Percentiles rank a stretch among this genome's conserved stretches.
These are phyloP conservation scores for Aspidapion aeneum DNA, from an alignment of 2,888 invertebrate species.

Conservation along the genomic window DNA sequence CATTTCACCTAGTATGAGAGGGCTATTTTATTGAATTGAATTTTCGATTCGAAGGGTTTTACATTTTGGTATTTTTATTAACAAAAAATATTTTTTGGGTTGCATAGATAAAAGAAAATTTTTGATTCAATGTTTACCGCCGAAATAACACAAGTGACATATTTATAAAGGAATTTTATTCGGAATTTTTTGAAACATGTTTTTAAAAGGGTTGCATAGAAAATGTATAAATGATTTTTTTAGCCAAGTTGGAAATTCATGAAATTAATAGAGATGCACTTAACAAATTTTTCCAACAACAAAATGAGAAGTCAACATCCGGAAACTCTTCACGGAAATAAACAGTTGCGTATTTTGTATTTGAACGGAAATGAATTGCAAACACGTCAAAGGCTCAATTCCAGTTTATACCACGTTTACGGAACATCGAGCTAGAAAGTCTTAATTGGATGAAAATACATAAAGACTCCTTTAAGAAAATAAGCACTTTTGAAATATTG, in stretches of 20 bases:
- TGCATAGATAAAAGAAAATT: too few species aligned
- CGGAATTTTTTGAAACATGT: constrained; percentile 71
- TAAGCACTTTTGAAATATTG: constrained; percentile 69
- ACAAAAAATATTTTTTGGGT: too few species aligned
- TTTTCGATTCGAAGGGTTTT: too few species aligned
- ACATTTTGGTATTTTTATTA: too few species aligned
- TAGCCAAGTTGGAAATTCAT: constrained; percentile 71
- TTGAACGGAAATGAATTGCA: constrained; percentile 81
- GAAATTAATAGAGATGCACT: constrained; percentile 83
- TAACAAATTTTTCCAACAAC: constrained; percentile 78
- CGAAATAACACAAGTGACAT: constrained; percentile 80
- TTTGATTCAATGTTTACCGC: too few species aligned
- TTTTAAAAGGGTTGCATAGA: constrained; percentile 72
- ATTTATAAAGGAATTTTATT: constrained; percentile 78
- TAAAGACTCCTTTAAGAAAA: constrained; percentile 70
- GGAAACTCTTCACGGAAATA: constrained; percentile 81
- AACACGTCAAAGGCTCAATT: constrained; percentile 73
- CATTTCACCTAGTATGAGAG: too few species aligned
- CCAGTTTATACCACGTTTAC: constrained; percentile 74
- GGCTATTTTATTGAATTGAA: too few species aligned
- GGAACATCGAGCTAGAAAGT: constrained; percentile 74
- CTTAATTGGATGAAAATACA: constrained; percentile 75
- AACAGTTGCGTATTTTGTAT: constrained; percentile 71
- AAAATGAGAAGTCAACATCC: constrained; percentile 69
- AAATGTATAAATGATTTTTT: constrained; percentile 80